phyloP scores from a whole-genome alignment of 2,113 vertebrate species.

The Ondatra zibethicus region DNA sequence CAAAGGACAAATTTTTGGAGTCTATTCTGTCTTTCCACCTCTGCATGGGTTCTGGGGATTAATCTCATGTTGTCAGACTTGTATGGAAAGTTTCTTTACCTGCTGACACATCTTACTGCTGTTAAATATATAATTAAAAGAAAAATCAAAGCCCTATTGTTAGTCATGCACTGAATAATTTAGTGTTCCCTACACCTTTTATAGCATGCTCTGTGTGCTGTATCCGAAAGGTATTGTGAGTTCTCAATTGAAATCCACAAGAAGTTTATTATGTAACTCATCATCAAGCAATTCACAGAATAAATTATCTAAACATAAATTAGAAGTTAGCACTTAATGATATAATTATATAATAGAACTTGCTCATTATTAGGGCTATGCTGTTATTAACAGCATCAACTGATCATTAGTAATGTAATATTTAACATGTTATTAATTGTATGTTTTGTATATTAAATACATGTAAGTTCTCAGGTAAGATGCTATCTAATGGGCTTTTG shows the following conservation, averaged over 20 bases:
- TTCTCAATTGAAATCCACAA: background rate
- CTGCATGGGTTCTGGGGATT: background rate
- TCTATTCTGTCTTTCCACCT: background rate
- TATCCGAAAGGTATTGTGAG: background rate
- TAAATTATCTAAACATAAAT: background rate
- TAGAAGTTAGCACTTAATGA: background rate
- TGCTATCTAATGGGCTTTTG: background rate
- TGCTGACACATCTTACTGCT: background rate
- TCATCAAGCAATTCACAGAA: slow-evolving; percentile 5
- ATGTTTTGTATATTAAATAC: background rate
- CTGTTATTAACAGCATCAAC: slow-evolving; percentile 20
- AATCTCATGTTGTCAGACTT: background rate
- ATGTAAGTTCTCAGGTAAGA: slow-evolving; percentile 49
- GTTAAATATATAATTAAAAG: slow-evolving; percentile 8
- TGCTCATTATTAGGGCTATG: background rate
- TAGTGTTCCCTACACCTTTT: background rate
- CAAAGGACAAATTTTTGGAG: background rate
- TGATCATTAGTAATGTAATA: background rate
- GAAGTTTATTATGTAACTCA: background rate
- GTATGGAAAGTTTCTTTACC: background rate
- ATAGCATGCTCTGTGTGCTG: background rate
- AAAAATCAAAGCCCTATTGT: background rate
- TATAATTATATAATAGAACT: slow-evolving; percentile 1
- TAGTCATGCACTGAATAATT: background rate
- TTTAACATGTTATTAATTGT: background rate